Base-by-base conservation (phyloP, 53 echinoderm and acorn worm species). In the Stichopus horrens region DNA sequence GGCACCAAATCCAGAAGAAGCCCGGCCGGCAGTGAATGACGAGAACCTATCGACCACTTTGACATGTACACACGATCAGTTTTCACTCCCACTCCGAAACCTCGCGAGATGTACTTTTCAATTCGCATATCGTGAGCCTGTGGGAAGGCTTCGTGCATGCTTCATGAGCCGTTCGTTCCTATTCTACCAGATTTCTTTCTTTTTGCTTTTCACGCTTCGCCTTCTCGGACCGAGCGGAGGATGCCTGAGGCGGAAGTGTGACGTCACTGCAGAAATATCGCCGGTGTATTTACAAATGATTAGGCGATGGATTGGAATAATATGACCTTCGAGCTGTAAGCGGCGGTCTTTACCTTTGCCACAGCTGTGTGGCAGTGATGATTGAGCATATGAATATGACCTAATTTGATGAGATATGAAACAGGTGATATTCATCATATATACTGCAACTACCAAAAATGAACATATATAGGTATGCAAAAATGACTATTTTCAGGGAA, bases 301-400 rank as follows among this genome's bases (percentile, higher is more conserved):
- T 79, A 79, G 8, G 79, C 79, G 19, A 79, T 79, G 79, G 55
- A 79, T 55, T 79, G 53, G 51, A 55, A 79, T 55, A 79, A 79
- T 53, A 55, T 79, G 79, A 19, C 79, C 79, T 79, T 79, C 18
- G 55, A 79, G 79, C 79, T 52, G 8, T 13, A 54, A 79, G 54
- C 55, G 16, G 9, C 53, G 14, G 79, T 5, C 7, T 79, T 53
- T 55, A 13, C 16, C 8, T 52, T 37, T 0, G 79, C 53, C 11
- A n/a, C 16, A n/a, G 18, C 79, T 54, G n/a, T 55, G 8, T 7
- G 63, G 63, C 16, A 79, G 23, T 37, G 9, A 13, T 75, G 79
- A 79, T 79, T 51, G 56, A 79, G 20, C 51, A 55, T 54, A 79
- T 79, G 79, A 79, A 53, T 19, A 55, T 79, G 79, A 79, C 79